A percentile compares a stretch with the other conserved stretches of the same genome.
Evolutionary conservation across 2,888 invertebrate species (phyloP).

Genomic region (Mythimna ferrago): DNA sequence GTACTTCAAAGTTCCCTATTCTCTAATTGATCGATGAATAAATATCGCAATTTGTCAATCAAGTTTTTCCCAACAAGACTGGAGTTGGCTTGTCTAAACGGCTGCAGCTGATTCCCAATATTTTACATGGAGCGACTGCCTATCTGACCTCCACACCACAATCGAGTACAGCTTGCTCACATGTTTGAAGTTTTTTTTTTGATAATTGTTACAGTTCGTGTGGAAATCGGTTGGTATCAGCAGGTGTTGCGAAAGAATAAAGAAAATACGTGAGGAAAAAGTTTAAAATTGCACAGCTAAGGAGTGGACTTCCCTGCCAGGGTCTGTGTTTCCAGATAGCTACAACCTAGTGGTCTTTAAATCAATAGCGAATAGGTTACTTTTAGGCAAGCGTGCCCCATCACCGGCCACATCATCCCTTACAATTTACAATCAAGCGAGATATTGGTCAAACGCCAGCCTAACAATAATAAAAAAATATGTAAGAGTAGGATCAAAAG

Average conservation of each 20-base stretch:
- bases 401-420: too few relatives aligned
- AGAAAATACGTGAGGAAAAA: not conserved
- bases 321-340: too few relatives aligned
- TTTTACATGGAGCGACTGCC: not conserved
- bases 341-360: too few relatives aligned
- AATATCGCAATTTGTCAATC: not conserved
- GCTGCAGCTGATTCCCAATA: not conserved
- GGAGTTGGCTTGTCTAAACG: not conserved
- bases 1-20: not conserved
- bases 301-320: too few relatives aligned
- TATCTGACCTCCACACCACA: not conserved
- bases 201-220: not conserved
- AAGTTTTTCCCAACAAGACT: not conserved
- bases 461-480: not conserved
- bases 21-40: constrained; percentile 8
- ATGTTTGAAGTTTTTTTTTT: not conserved
- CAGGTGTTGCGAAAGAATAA: not conserved
- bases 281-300: not conserved
- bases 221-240: not conserved
- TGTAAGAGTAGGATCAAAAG: not conserved
- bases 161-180: not conserved
- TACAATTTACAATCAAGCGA: too few relatives aligned
- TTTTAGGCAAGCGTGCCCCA: too few relatives aligned
- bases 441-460: too few relatives aligned
- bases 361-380: too few relatives aligned